Evolutionary conservation across 2,113 vertebrate genomes (phyloP).

Genomic region (Mormoops blainvillei): DNA sequence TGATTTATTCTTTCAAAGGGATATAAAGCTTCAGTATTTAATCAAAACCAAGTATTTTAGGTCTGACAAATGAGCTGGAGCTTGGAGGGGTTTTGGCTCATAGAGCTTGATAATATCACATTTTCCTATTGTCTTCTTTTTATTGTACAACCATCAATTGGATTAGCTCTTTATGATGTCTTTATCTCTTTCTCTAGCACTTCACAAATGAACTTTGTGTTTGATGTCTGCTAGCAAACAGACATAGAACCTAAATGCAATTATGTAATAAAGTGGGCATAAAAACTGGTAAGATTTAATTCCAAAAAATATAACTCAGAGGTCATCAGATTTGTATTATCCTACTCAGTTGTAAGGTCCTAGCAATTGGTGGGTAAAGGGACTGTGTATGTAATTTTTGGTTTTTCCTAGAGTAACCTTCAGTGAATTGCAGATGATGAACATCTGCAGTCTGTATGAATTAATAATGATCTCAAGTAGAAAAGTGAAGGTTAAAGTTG

Average conservation of each 20-base stretch:
- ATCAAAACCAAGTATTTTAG: constrained; percentile 25
- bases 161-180: background rate
- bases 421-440: background rate
- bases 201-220: constrained; percentile 24
- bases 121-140: constrained; percentile 2
- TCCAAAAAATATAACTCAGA: constrained; percentile 10
- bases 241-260: background rate
- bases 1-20: background rate
- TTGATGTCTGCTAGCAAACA: constrained; percentile 15
- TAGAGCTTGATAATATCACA: background rate
- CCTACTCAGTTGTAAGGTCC: background rate
- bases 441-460: background rate
- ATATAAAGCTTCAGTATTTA: background rate
- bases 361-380: background rate
- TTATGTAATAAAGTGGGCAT: background rate
- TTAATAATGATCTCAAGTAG: background rate
- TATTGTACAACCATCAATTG: background rate
- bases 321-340: background rate
- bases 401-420: background rate
- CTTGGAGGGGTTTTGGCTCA: background rate
- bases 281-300: constrained; percentile 29
- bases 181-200: background rate
- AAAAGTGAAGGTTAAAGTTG: background rate
- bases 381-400: background rate
- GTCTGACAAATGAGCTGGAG: constrained; percentile 4